Percentiles rank a stretch among this genome's conserved stretches.
phyloP scores from a whole-genome alignment of 2,797 vertebrate genomes.

The Delichon dasypus region DNA sequence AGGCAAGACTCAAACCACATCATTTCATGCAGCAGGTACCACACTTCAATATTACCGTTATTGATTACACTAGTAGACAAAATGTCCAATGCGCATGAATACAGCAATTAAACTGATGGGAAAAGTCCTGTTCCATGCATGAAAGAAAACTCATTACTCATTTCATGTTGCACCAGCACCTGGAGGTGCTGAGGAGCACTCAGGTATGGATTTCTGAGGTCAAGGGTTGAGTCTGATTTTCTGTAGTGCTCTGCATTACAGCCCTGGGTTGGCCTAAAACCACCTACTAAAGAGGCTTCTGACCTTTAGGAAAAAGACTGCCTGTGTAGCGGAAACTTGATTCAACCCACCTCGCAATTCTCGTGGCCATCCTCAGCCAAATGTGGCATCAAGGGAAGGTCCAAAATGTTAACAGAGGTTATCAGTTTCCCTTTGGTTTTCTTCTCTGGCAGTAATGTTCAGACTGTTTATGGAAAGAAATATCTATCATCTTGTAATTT shows the following conservation, averaged over 20 bases:
- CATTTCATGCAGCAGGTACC: neutral
- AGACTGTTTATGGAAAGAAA: neutral
- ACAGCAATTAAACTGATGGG: neutral
- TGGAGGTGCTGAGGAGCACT: neutral
- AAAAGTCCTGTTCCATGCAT: neutral
- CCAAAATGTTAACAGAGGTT: neutral
- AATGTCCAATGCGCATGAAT: neutral
- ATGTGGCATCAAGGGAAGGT: neutral
- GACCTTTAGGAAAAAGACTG: neutral
- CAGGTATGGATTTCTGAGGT: neutral
- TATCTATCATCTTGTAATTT: neutral
- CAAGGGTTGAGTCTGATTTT: neutral
- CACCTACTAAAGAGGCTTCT: neutral
- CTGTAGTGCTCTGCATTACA: neutral
- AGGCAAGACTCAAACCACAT: neutral
- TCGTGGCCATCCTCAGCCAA: neutral
- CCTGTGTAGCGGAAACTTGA: neutral
- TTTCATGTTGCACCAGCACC: neutral
- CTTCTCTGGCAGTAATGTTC: neutral
- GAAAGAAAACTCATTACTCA: neutral
- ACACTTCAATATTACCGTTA: neutral
- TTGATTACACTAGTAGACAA: neutral
- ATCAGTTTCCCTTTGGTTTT: neutral
- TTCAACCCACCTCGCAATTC: accelerated
- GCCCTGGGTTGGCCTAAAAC: neutral